Conservation (phyloP, 2,888 invertebrate species). For the Agrilus cyanescens region DNA sequence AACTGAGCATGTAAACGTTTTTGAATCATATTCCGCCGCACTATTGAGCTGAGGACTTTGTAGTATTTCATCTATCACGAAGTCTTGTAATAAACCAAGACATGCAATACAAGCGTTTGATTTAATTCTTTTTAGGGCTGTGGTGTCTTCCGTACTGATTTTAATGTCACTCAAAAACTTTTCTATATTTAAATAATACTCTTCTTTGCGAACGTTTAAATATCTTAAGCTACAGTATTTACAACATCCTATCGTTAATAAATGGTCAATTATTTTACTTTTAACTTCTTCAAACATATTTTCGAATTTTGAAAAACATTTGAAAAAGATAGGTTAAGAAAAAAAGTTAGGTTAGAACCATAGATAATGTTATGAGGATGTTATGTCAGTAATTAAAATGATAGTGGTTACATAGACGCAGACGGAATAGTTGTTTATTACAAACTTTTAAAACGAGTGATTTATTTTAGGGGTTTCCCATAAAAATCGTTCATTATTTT, state of each 20-base stretch:
- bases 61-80: slow-evolving; percentile 40
- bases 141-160: not conserved
- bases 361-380: not conserved
- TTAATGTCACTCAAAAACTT: too few species aligned
- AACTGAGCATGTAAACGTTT: slow-evolving; percentile 55
- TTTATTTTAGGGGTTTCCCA: too few species aligned
- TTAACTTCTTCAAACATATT: not conserved
- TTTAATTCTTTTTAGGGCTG: slow-evolving; percentile 36
- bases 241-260: slow-evolving; percentile 51
- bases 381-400: too few species aligned
- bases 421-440: too few species aligned
- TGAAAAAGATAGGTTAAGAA: not conserved
- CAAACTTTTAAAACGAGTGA: too few species aligned
- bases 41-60: slow-evolving; percentile 40
- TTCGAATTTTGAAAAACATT: not conserved
- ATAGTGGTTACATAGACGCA: too few species aligned
- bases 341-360: not conserved
- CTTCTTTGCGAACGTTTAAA: slow-evolving; percentile 21
- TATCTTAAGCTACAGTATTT: slow-evolving; percentile 57
- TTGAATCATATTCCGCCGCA: slow-evolving; percentile 47
- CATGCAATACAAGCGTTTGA: slow-evolving; percentile 53
- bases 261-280: slow-evolving; percentile 29
- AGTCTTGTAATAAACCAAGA: slow-evolving; percentile 56
- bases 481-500: not conserved
- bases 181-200: too few species aligned